Percentiles rank a stretch among this genome's conserved stretches.
Conservation (phyloP, 2,797 vertebrate genomes). For the Spinus olivaceus region DNA sequence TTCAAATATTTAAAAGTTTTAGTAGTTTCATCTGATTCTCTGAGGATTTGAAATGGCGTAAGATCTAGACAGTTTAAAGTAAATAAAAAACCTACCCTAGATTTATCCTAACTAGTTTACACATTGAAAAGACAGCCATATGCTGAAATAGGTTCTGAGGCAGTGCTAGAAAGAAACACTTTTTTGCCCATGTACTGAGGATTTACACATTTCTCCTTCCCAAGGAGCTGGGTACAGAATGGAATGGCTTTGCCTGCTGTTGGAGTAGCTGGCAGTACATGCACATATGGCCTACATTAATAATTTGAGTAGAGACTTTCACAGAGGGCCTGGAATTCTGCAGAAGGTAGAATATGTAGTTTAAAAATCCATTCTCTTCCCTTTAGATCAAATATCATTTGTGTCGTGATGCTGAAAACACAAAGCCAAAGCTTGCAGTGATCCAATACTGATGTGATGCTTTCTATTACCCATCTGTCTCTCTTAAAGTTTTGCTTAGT, state of each 20-base stretch:
- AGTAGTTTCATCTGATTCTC: not conserved
- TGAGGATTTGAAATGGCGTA: not conserved
- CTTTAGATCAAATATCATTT: not conserved
- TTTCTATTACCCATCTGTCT: not conserved
- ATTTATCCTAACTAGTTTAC: not conserved
- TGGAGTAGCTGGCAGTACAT: not conserved
- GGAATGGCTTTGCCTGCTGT: not conserved
- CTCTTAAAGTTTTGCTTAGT: not conserved
- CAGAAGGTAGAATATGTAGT: not conserved
- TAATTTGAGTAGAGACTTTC: not conserved
- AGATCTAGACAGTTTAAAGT: not conserved
- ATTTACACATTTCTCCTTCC: not conserved
- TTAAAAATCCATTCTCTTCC: not conserved
- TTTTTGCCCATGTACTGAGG: not conserved
- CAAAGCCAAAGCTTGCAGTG: not conserved
- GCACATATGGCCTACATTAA: not conserved
- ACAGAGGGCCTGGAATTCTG: not conserved
- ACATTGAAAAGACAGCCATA: not conserved
- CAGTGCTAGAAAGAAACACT: not conserved
- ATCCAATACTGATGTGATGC: fast-evolving
- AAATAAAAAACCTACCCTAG: not conserved
- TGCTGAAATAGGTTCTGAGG: not conserved
- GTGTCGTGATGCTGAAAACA: not conserved
- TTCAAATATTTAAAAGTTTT: not conserved
- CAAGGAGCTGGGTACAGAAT: not conserved